phyloP scores from a whole-genome alignment of 2,888 invertebrate species.

The Leptopterna dolabrata region DNA sequence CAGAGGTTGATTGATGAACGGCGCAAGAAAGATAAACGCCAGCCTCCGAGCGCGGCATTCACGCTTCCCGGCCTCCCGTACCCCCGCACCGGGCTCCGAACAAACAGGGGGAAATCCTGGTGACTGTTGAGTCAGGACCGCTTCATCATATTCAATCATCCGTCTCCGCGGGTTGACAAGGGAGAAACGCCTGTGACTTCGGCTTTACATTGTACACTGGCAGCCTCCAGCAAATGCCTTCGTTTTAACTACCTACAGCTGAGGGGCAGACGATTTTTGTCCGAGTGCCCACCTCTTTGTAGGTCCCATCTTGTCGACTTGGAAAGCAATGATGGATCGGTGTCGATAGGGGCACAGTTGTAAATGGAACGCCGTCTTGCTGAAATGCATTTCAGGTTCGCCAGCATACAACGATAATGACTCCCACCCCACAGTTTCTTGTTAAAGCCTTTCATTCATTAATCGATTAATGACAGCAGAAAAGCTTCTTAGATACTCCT shows the following conservation, averaged over 20 bases:
- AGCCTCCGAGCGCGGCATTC: background rate
- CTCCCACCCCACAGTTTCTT: background rate
- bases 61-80: background rate
- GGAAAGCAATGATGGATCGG: background rate
- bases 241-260: background rate
- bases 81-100: background rate
- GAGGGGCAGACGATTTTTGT: background rate
- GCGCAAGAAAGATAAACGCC: slow-evolving; percentile 8
- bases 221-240: background rate
- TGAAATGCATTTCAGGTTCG: background rate
- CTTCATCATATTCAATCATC: slow-evolving; percentile 41
- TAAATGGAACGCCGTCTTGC: background rate
- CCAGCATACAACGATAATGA: background rate
- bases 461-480: background rate
- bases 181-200: slow-evolving; percentile 1
- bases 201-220: background rate
- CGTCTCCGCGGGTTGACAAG: slow-evolving; percentile 10
- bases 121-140: slow-evolving; percentile 15
- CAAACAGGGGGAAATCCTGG: slow-evolving; percentile 14
- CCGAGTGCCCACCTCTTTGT: background rate
- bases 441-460: background rate
- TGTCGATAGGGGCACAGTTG: background rate
- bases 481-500: too few species aligned
- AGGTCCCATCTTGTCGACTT: background rate
- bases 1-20: slow-evolving; percentile 11